phyloP scores from a whole-genome alignment of 2,888 invertebrate species.

The Exocentrus adspersus region DNA sequence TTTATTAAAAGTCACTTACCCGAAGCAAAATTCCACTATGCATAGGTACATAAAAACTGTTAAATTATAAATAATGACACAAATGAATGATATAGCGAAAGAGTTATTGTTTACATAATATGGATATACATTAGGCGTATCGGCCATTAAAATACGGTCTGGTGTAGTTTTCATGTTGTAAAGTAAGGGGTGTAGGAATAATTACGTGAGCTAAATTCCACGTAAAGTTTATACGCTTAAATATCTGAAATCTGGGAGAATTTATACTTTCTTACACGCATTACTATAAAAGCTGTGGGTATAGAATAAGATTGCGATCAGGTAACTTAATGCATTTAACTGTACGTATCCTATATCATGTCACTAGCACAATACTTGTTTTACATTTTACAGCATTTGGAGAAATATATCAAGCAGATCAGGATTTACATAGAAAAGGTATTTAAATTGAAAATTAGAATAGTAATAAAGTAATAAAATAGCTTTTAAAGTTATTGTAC shows the following conservation, averaged over 20 bases:
- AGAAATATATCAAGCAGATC: slow-evolving; percentile 58
- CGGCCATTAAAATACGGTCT: background rate
- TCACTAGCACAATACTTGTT: slow-evolving; percentile 53
- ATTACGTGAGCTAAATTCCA: slow-evolving; percentile 22
- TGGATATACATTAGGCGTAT: background rate
- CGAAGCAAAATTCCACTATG: too few species aligned
- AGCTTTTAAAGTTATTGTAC: slow-evolving; percentile 61
- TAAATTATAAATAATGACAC: background rate
- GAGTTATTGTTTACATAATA: background rate
- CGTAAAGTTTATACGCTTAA: slow-evolving; percentile 22
- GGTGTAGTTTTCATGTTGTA: slow-evolving; percentile 4
- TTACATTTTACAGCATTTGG: slow-evolving; percentile 59
- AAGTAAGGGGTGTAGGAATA: slow-evolving; percentile 11
- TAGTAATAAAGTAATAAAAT: slow-evolving; percentile 63
- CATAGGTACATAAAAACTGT: too few species aligned
- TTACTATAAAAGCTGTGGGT: slow-evolving; percentile 54
- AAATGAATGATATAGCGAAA: background rate
- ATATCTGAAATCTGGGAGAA: slow-evolving; percentile 27
- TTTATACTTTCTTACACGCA: slow-evolving; percentile 27
- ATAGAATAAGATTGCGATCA: slow-evolving; percentile 35
- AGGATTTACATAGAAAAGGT: slow-evolving; percentile 62
- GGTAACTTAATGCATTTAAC: slow-evolving; percentile 34
- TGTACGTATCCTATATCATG: slow-evolving; percentile 40
- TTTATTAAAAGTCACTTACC: too few species aligned
- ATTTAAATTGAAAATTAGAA: slow-evolving; percentile 63